Evolutionary conservation across 2,113 vertebrate genomes (phyloP).

Genomic region (Pseudorasbora parva): DNA sequence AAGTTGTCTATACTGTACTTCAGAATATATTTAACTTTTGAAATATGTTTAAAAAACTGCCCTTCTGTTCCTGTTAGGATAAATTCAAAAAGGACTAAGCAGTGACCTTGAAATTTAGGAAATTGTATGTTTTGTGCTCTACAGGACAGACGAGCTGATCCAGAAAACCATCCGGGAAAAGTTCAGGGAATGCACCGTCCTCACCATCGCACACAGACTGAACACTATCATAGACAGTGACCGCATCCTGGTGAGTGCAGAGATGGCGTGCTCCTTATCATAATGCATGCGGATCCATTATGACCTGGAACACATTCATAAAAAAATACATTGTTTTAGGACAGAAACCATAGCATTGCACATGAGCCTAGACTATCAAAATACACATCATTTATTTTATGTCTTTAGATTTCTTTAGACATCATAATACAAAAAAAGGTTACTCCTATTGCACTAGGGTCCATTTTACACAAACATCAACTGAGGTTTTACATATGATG

Average conservation of each 20-base stretch:
- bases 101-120: too few relatives aligned
- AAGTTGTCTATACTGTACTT: too few relatives aligned
- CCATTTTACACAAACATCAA: too few relatives aligned
- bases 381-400: neutral
- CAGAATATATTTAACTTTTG: too few relatives aligned
- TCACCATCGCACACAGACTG: conserved; percentile 94
- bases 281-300: neutral
- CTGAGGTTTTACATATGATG: too few relatives aligned
- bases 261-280: neutral
- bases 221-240: conserved; percentile 97
- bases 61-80: too few relatives aligned
- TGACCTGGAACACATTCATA: neutral
- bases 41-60: too few relatives aligned
- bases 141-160: conserved; percentile 93
- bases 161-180: conserved; percentile 92
- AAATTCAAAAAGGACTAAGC: too few relatives aligned
- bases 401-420: too few relatives aligned
- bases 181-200: conserved; percentile 90
- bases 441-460: too few relatives aligned
- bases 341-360: neutral
- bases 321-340: neutral
- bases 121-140: conserved; percentile 48
- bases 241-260: conserved; percentile 87
- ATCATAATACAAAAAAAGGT: neutral
- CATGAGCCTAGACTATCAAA: neutral